Evolutionary conservation across 64 coral and sea anemone genomes (phyloP).

Genomic region (Trachythela sp.): DNA sequence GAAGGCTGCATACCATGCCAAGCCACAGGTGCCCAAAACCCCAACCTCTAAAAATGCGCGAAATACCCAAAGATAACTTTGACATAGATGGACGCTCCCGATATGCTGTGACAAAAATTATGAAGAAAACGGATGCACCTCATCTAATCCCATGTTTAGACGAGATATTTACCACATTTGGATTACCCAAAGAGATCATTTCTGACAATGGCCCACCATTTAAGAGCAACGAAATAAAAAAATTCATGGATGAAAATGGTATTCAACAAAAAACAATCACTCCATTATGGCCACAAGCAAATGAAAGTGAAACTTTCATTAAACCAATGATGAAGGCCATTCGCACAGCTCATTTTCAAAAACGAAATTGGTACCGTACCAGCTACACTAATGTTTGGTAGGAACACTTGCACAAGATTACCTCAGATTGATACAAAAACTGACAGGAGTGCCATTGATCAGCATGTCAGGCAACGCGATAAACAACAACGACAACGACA

Average conservation of each 20-base stretch:
- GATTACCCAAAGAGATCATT: constrained; percentile 13
- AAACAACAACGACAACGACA: too few species aligned
- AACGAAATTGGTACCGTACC: background rate
- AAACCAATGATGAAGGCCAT: too few species aligned
- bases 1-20: too few species aligned
- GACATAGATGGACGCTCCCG: constrained; percentile 35
- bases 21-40: too few species aligned
- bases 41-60: too few species aligned
- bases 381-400: background rate
- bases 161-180: too few species aligned
- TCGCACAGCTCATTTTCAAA: background rate
- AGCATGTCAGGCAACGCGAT: too few species aligned
- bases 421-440: background rate
- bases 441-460: too few species aligned
- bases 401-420: background rate
- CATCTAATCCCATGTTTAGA: too few species aligned
- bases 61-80: too few species aligned
- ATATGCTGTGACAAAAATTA: constrained; percentile 36
- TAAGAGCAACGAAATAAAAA: background rate
- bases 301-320: constrained; percentile 4
- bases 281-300: background rate
- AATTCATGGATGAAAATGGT: background rate
- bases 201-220: constrained; percentile 10
- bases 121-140: too few species aligned
- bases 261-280: background rate